phyloP scores from a whole-genome alignment of 2,797 vertebrate genomes.

The Cyprinella venusta region DNA sequence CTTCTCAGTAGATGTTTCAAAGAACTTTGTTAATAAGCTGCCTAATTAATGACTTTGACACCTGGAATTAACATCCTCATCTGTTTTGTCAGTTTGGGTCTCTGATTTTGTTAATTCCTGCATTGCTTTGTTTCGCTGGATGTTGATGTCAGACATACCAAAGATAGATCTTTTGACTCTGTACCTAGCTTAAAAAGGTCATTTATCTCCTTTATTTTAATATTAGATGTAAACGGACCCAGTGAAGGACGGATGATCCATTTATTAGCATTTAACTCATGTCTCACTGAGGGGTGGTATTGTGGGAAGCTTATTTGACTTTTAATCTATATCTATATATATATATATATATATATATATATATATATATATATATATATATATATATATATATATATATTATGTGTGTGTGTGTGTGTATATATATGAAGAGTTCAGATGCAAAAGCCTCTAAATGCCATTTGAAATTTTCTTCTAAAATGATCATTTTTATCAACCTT shows the following conservation, averaged over 20 bases:
- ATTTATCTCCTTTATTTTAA: neutral
- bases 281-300: neutral
- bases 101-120: neutral
- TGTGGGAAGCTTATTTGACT: neutral
- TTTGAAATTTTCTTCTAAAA: no score
- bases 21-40: constrained; percentile 22
- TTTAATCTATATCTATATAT: no score
- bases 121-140: neutral
- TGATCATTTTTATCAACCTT: no score
- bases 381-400: no score
- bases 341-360: no score
- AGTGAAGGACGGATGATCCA: neutral
- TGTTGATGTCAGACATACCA: neutral
- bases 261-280: neutral
- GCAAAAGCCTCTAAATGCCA: no score
- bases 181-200: neutral
- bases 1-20: constrained; percentile 42
- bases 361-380: no score
- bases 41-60: constrained; percentile 20
- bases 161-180: neutral
- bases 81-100: neutral
- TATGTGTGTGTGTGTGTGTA: no score
- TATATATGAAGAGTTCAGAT: no score
- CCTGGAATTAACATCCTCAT: neutral
- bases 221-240: neutral